Percentiles rank a stretch among this genome's conserved stretches.
Conservation (phyloP, 2,888 invertebrate species). For the Polydrusus tereticollis region DNA sequence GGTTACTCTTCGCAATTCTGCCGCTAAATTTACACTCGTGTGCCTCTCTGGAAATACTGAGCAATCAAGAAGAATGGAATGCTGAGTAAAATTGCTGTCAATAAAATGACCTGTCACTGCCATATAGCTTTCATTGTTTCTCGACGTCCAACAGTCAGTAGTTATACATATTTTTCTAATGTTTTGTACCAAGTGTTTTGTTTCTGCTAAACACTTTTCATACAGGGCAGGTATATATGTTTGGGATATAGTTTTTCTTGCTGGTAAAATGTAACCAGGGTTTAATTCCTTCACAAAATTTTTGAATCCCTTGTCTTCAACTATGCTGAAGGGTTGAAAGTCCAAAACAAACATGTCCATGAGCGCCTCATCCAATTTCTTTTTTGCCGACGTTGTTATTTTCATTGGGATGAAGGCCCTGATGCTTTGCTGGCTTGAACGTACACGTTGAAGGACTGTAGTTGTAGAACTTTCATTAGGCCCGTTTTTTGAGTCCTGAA, state of each 20-base stretch:
- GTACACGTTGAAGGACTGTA: background rate
- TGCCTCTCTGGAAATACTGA: slow-evolving; percentile 46
- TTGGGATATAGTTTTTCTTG: background rate
- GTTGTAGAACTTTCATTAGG: background rate
- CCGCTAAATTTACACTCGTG: slow-evolving; percentile 54
- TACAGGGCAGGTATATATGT: slow-evolving; percentile 8
- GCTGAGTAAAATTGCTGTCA: background rate
- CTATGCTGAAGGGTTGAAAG: slow-evolving; percentile 8
- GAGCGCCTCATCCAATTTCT: background rate
- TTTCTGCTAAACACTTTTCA: slow-evolving; percentile 8
- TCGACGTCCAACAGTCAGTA: slow-evolving; percentile 16
- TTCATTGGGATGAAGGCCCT: background rate
- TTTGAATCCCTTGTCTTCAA: slow-evolving; percentile 29
- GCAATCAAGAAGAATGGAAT: slow-evolving; percentile 39
- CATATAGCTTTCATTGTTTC: slow-evolving; percentile 17
- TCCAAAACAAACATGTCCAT: background rate
- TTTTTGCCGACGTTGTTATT: background rate
- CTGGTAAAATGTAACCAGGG: background rate
- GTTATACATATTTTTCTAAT: background rate
- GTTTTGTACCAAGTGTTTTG: background rate
- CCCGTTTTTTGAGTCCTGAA: background rate
- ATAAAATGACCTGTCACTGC: slow-evolving; percentile 9
- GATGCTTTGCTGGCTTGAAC: background rate
- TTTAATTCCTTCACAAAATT: slow-evolving; percentile 6
- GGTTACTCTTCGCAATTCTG: slow-evolving; percentile 44